A percentile compares a stretch with the other conserved stretches of the same genome.
Evolutionary conservation across 2,113 vertebrate species (phyloP).

Genomic region (Donacobius atricapilla): DNA sequence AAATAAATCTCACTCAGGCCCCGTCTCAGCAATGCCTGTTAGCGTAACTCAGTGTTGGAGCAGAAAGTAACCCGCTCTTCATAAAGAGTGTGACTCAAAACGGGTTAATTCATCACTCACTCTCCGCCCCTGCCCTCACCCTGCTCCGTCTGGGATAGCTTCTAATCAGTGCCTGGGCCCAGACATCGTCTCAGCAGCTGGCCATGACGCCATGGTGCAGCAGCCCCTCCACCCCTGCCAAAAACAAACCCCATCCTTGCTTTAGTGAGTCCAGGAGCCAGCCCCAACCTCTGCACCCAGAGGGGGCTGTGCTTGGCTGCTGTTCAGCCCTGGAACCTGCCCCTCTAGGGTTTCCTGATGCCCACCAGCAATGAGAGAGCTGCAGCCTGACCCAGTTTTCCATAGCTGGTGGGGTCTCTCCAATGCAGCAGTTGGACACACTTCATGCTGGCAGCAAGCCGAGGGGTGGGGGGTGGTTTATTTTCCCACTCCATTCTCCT

Average conservation of each 20-base stretch:
- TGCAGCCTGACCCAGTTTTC: not conserved
- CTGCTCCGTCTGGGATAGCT: not conserved
- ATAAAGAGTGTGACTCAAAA: not conserved
- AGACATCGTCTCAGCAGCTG: slow-evolving; percentile 25
- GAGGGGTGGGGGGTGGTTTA: not conserved
- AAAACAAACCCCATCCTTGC: not conserved
- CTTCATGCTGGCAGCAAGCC: not conserved
- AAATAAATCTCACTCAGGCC: slow-evolving; percentile 37
- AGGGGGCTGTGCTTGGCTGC: not conserved
- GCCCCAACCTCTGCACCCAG: not conserved
- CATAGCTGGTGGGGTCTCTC: not conserved
- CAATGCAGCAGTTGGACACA: not conserved
- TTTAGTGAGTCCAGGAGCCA: not conserved
- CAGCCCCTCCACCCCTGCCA: not conserved
- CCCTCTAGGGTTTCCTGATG: not conserved
- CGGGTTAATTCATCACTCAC: slow-evolving; percentile 8
- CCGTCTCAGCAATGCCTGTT: slow-evolving; percentile 21
- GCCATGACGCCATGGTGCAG: not conserved
- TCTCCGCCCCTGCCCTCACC: not conserved
- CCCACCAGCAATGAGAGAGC: not conserved
- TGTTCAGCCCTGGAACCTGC: accelerated
- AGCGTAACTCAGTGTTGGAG: not conserved
- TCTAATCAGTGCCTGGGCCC: slow-evolving; percentile 31
- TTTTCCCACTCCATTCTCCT: not conserved
- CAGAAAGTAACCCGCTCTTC: not conserved